Conservation (phyloP, 2,113 vertebrate species). For the Motacilla tschutschensis region DNA sequence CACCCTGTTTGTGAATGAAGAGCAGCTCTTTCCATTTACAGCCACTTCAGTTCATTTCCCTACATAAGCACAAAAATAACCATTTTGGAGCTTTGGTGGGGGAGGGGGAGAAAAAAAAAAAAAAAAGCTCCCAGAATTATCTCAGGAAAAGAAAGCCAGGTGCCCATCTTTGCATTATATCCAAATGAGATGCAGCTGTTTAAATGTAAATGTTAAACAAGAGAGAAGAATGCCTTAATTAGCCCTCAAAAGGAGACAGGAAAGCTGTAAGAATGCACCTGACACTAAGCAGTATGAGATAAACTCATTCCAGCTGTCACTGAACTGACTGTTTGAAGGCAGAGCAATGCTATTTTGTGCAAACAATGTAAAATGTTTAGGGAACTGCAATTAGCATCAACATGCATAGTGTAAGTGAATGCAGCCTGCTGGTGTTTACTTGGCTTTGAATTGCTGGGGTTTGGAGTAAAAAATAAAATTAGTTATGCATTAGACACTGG, state of each 20-base stretch:
- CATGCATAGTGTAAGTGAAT: constrained; percentile 68
- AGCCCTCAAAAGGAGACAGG: constrained; percentile 59
- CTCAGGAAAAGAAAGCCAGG: constrained; percentile 46
- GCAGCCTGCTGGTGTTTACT: constrained; percentile 72
- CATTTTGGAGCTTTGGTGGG: background rate
- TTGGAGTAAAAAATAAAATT: constrained; percentile 61
- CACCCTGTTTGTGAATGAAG: constrained; percentile 27
- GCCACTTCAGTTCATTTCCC: background rate
- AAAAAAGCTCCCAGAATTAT: constrained; percentile 11
- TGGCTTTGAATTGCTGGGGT: constrained; percentile 49
- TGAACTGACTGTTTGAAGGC: constrained; percentile 68
- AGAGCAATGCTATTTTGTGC: constrained; percentile 65
- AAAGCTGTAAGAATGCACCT: constrained; percentile 71
- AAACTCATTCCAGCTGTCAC: constrained; percentile 69
- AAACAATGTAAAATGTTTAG: constrained; percentile 73
- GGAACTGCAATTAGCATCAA: constrained; percentile 74
- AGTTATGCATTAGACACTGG: constrained; percentile 38
- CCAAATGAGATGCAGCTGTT: constrained; percentile 66
- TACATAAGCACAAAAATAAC: constrained; percentile 46
- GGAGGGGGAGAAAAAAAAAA: background rate
- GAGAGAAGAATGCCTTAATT: constrained; percentile 66
- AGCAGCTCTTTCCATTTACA: constrained; percentile 25
- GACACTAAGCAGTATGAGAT: constrained; percentile 66
- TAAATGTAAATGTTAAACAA: constrained; percentile 70
- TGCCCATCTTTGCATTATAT: constrained; percentile 42